Evolutionary conservation across 1,140 invertebrate species (phyloP).

Genomic region (Triops longicaudatus): DNA sequence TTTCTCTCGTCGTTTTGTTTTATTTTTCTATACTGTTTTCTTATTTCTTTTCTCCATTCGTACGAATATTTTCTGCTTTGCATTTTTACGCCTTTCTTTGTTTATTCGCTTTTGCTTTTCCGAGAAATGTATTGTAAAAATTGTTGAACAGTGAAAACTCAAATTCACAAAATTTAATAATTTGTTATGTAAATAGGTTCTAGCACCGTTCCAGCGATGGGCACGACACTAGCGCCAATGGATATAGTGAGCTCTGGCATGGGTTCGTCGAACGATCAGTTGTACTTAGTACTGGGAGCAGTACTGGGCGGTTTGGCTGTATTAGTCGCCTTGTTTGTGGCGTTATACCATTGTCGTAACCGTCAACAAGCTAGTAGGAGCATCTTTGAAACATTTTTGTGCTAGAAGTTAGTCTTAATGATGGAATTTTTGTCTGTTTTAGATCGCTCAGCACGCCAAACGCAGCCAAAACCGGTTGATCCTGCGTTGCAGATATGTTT

Average conservation of each 20-base stretch:
- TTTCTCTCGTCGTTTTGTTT: no score
- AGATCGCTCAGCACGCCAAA: background rate
- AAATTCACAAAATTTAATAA: conserved; percentile 31
- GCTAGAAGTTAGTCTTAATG: background rate
- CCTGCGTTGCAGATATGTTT: background rate
- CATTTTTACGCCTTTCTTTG: no score
- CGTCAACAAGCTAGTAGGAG: background rate
- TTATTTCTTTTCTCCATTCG: no score
- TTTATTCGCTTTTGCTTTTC: no score
- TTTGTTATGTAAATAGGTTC: conserved; percentile 32
- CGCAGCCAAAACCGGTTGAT: background rate
- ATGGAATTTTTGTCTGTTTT: background rate
- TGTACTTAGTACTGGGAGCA: conserved; percentile 51
- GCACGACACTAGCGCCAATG: conserved; percentile 30
- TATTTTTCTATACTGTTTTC: no score
- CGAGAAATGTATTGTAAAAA: no score
- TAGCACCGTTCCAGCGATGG: conserved; percentile 30
- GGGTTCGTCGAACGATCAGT: conserved; percentile 38
- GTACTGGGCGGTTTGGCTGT: conserved; percentile 44
- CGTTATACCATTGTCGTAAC: conserved; percentile 32
- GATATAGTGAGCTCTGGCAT: conserved; percentile 31
- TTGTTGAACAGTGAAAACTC: no score
- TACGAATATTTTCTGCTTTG: no score
- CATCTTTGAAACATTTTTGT: background rate
- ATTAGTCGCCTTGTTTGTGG: conserved; percentile 40